Evolutionary conservation across 2,113 vertebrate species (phyloP).

Genomic region (Pao palembangensis): DNA sequence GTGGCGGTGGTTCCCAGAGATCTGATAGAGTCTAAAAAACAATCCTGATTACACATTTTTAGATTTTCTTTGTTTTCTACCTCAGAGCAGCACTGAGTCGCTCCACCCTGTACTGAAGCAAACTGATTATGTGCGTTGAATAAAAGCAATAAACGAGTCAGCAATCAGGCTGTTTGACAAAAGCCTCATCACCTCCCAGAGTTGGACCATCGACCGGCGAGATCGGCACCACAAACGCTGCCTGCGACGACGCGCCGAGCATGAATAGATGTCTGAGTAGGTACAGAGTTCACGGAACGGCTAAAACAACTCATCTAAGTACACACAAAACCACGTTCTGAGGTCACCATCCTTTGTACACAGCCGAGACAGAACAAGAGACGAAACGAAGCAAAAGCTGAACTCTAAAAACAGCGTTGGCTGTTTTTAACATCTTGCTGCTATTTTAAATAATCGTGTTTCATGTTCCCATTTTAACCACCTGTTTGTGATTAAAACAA

Average conservation of each 20-base stretch:
- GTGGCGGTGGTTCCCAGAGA: too few relatives aligned
- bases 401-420: too few relatives aligned
- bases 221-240: slow-evolving; percentile 10
- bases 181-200: slow-evolving; percentile 8
- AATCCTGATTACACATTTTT: not conserved
- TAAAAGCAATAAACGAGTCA: slow-evolving; percentile 52
- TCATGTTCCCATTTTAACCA: too few relatives aligned
- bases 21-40: too few relatives aligned
- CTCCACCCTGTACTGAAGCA: not conserved
- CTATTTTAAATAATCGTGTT: too few relatives aligned
- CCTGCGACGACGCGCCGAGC: not conserved
- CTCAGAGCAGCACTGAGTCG: not conserved
- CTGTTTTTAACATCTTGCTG: not conserved
- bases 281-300: slow-evolving; percentile 16
- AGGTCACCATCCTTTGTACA: not conserved
- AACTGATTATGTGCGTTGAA: slow-evolving; percentile 42
- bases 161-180: slow-evolving; percentile 13
- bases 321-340: not conserved
- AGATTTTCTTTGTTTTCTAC: not conserved
- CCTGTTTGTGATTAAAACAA: too few relatives aligned
- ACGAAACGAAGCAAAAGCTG: not conserved
- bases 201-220: slow-evolving; percentile 29
- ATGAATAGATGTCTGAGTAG: slow-evolving; percentile 5
- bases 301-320: slow-evolving; percentile 9
- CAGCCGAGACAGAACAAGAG: not conserved